Evolutionary conservation across 2,888 invertebrate species (phyloP).

Genomic region (Pseudolycoriella hygida): DNA sequence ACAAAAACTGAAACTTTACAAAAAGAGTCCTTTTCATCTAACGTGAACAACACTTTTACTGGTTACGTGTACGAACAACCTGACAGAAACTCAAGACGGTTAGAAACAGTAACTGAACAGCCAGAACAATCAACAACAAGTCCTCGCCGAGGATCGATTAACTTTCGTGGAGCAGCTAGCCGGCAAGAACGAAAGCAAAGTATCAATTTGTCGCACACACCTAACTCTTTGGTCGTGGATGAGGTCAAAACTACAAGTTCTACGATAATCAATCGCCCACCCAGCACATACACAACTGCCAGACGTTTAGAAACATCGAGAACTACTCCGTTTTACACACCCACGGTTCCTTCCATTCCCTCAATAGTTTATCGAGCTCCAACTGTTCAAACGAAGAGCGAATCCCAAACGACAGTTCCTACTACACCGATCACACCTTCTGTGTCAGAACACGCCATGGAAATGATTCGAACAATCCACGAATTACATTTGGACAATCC

Average conservation of each 20-base stretch:
- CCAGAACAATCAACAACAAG: constrained; percentile 15
- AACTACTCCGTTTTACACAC: constrained; percentile 26
- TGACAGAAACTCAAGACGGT: constrained; percentile 3
- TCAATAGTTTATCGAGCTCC: constrained; percentile 13
- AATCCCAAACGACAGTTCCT: constrained; percentile 3
- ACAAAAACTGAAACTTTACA: constrained; percentile 24
- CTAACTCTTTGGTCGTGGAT: background rate
- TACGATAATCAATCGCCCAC: constrained; percentile 10
- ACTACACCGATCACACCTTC: constrained; percentile 13
- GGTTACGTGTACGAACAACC: constrained; percentile 16
- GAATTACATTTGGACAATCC: constrained; percentile 37
- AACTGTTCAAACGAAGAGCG: constrained; percentile 8
- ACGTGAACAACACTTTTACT: constrained; percentile 16
- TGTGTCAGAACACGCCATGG: constrained; percentile 48
- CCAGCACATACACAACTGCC: constrained; percentile 23
- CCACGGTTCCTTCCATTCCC: constrained; percentile 20
- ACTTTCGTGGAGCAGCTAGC: constrained; percentile 2
- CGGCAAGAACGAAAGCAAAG: background rate
- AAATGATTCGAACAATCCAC: constrained; percentile 48
- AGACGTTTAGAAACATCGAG: constrained; percentile 22
- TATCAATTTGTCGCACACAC: background rate
- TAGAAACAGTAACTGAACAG: constrained; percentile 12
- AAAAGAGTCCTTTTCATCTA: background rate
- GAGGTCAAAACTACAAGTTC: constrained; percentile 13
- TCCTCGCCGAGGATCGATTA: constrained; percentile 15